phyloP scores from a whole-genome alignment of 2,888 invertebrate genomes.

The Synanthedon vespiformis region DNA sequence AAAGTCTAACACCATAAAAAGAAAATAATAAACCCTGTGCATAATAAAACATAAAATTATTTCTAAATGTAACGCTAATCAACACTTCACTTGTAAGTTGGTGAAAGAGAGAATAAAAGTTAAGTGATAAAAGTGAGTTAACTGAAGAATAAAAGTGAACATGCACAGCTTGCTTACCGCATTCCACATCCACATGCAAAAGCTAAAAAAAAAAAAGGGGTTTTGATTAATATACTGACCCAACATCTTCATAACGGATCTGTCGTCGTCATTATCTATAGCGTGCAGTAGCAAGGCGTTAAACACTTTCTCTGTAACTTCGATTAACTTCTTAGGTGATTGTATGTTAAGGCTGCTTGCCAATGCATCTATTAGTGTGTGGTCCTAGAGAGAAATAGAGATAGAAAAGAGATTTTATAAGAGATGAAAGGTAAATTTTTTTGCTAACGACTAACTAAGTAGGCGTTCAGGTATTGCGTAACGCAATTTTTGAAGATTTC shows the following conservation, averaged over 20 bases:
- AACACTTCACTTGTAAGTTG: no score
- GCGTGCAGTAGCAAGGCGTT: constrained; percentile 47
- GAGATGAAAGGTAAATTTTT: no score
- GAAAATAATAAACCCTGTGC: no score
- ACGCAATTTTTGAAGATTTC: no score
- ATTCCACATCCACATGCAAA: not conserved
- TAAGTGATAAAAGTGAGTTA: no score
- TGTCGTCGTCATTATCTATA: constrained; percentile 42
- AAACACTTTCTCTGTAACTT: constrained; percentile 51
- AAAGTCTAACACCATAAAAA: no score
- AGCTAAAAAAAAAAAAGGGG: not conserved
- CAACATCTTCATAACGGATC: constrained; percentile 41
- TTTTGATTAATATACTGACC: constrained; percentile 22
- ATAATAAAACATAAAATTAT: no score
- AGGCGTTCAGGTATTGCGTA: no score
- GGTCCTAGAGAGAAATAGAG: constrained; percentile 35
- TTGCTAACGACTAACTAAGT: no score
- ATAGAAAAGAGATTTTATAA: not conserved
- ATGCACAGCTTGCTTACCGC: not conserved
- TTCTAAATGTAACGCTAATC: no score
- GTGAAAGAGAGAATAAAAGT: no score
- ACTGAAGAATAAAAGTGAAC: not conserved
- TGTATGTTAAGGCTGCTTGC: constrained; percentile 68
- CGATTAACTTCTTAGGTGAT: constrained; percentile 48
- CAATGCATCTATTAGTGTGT: constrained; percentile 67